These are phyloP conservation scores for Drosophila chauvacae DNA, from an alignment of 1,140 invertebrate species.

Conservation along the genomic window DNA sequence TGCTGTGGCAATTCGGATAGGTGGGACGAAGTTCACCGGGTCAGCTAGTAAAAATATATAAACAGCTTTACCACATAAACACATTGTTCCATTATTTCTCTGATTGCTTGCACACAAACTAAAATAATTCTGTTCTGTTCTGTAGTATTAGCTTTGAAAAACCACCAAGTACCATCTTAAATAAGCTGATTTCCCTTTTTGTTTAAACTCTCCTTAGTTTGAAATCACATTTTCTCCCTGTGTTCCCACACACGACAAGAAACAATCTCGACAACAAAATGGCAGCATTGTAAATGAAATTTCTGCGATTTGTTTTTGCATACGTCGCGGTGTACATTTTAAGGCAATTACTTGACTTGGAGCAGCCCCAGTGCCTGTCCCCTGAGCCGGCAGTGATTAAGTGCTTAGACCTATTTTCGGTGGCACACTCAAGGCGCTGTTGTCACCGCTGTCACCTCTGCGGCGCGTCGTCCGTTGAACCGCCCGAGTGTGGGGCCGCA, in stretches of 20 bases:
- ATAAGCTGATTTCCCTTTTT: not conserved
- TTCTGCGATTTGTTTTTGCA: slow-evolving; percentile 66
- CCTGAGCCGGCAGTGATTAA: slow-evolving; percentile 67
- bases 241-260: slow-evolving; percentile 26
- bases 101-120: too few species aligned
- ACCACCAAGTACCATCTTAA: not conserved
- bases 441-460: slow-evolving; percentile 26
- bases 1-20: too few species aligned
- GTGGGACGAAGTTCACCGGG: too few species aligned
- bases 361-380: not conserved
- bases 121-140: too few species aligned
- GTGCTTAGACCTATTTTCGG: slow-evolving; percentile 69
- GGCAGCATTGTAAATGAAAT: slow-evolving; percentile 51
- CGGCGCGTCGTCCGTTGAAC: slow-evolving; percentile 32
- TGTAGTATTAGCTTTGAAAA: not conserved
- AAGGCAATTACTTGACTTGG: slow-evolving; percentile 70
- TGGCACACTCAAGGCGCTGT: slow-evolving; percentile 40
- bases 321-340: slow-evolving; percentile 52
- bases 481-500: not conserved
- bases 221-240: not conserved
- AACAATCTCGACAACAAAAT: slow-evolving; percentile 32
- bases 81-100: too few species aligned
- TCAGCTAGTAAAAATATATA: too few species aligned
- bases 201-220: not conserved
- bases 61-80: too few species aligned